Evolutionary conservation across 2,888 invertebrate genomes (phyloP).

Genomic region (Drosophila tanythrix): DNA sequence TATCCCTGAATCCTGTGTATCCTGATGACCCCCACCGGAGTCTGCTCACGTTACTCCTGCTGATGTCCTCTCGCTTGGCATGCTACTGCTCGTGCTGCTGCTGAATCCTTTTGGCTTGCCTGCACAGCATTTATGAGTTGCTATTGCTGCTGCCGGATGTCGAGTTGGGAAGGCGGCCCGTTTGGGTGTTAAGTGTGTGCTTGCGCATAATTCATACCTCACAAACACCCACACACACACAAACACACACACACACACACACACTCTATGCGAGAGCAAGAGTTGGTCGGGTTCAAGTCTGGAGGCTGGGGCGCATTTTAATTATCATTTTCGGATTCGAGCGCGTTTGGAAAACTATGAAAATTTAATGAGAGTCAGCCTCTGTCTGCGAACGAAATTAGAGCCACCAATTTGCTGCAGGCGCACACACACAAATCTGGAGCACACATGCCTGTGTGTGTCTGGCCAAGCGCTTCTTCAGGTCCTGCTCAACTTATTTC

Average conservation of each 20-base stretch:
- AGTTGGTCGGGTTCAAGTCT: conserved; percentile 2
- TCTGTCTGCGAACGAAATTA: conserved; percentile 62
- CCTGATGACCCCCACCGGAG: conserved; percentile 14
- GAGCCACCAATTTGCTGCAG: conserved; percentile 64
- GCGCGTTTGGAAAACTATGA: conserved; percentile 70
- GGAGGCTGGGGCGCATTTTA: conserved; percentile 60
- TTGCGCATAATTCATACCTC: conserved; percentile 72
- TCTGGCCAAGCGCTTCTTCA: conserved; percentile 15
- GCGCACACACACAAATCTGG: conserved; percentile 18
- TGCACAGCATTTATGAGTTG: conserved; percentile 71
- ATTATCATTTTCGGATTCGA: conserved; percentile 72
- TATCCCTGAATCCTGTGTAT: conserved; percentile 24
- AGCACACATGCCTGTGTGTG: not conserved
- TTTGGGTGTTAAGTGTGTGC: conserved; percentile 77
- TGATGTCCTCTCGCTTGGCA: not conserved
- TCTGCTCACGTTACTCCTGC: conserved; percentile 7
- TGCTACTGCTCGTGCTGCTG: conserved; percentile 29
- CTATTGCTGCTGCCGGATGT: conserved; percentile 38
- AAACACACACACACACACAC: conserved; percentile 14
- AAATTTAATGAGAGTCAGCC: conserved; percentile 72
- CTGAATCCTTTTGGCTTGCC: conserved; percentile 57
- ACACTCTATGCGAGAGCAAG: conserved; percentile 7
- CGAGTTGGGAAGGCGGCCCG: conserved; percentile 44
- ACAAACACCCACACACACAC: conserved; percentile 22
- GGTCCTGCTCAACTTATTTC: conserved; percentile 63